Percentiles rank a stretch among this genome's conserved stretches.
Conservation (phyloP, 2,888 invertebrate species). For the Hyppa rectilinea region DNA sequence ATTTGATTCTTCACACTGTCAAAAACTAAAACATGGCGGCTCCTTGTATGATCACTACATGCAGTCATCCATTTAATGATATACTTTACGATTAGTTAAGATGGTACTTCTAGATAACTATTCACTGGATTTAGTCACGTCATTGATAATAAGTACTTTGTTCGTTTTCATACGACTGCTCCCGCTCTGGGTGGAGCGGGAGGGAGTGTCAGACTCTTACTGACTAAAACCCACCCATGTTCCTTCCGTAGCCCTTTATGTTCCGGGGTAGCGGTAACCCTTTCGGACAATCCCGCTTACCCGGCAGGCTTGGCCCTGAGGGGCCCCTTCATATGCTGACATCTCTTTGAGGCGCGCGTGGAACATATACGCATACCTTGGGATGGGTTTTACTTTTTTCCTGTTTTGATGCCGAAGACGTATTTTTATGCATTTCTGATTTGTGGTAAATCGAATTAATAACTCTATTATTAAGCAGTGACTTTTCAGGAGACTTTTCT, state of each 20-base stretch:
- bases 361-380: too few species aligned
- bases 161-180: slow-evolving; percentile 27
- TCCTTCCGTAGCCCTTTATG: too few species aligned
- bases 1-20: too few species aligned
- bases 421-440: slow-evolving; percentile 19
- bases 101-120: background rate
- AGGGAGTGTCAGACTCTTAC: too few species aligned
- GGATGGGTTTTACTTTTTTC: slow-evolving; percentile 31
- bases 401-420: slow-evolving; percentile 20
- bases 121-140: background rate
- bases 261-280: too few species aligned
- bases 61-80: background rate
- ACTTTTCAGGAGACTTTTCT: background rate
- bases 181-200: too few species aligned
- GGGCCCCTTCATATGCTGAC: too few species aligned
- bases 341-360: too few species aligned
- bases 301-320: too few species aligned
- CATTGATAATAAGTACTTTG: slow-evolving; percentile 1
- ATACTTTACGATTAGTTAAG: background rate
- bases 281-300: too few species aligned
- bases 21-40: too few species aligned
- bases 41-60: background rate
- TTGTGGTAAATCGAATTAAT: background rate
- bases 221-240: too few species aligned
- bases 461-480: background rate